Base-by-base conservation (phyloP, 2,888 invertebrate species). In the Heliconius ethilla region DNA sequence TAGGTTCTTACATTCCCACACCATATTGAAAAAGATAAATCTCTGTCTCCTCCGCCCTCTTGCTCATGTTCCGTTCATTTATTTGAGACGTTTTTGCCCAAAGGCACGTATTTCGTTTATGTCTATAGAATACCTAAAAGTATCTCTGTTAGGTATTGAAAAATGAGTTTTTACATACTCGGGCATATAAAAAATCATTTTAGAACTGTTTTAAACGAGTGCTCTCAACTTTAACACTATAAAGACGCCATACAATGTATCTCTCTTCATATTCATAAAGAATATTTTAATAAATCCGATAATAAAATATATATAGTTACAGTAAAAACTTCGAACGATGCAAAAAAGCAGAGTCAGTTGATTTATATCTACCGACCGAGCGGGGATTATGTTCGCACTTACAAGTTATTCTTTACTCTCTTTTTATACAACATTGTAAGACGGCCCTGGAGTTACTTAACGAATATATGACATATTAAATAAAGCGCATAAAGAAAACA, bases 401-500 rank as follows among this genome's bases (percentile, higher is more conserved):
- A 89, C 86, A 86, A 87, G 78, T 81, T 75, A 93, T 92, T 92
- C 89, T 89, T 85, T 86, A 86, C 83, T 89, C 72, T 89, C 90
- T 89, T 90, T 90, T 89, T 90, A 88, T 83, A 91, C 93, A 92
- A 94, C 94, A 87, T 91, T 93, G 94, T 92, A 85, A 87, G 87
- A 83, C 87, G 88, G 82, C 83, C 84, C 84, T 83, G 85, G 82
- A 92, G 90, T 92, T 91, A 92, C 91, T 92, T 91, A 92, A 91
- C 90, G 88, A 92, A 92, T 92, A 92, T 90, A 93, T 91, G 88
- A 90, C 90, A 89, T 91, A 93, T 90, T 89, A 93, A 93, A 93
- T 89, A 93, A 93, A 93, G 91, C 87, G 90, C 88, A 91, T 91
- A 93, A 93, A 93, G 94, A 93, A 93, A 93, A 93, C 92, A 92